Base-by-base conservation (phyloP, 30 jellyfish, hydroid and myxozoan species). In the Nemopilema nomurai region DNA sequence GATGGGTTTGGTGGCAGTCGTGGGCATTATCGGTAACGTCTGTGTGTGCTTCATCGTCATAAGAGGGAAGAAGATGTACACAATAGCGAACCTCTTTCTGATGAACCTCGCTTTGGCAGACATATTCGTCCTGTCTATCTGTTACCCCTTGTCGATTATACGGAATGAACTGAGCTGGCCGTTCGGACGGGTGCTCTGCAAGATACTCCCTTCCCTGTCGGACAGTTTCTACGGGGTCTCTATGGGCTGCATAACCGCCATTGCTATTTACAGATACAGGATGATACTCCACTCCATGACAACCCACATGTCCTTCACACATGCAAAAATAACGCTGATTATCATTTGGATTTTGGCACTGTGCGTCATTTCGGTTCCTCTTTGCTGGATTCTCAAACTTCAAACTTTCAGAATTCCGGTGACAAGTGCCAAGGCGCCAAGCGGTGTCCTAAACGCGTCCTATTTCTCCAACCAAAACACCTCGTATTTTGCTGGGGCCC, bases 21-120 rank as follows among this genome's bases (percentile, higher is more conserved):
- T 87, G 27, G 98, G 98, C 0, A 66, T 87, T 21, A 27, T 83
- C 50, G 98, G 98, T 8, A 92, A 92, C 62, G 81, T 78, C 18
- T 87, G 90, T 68, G 98, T 92, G 30, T 92, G 98, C 74, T 84
- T 73, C 86, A 78, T 92, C 49, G 84, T 92, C 8, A 33, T 70
- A 50, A 82, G 90, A 8, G 96, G 97, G 65, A 85, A 85, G 76
- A 82, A 83, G 69, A 87, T 92, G 98, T 87, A 92, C 86, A 92
- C 98, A 7, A 78, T 92, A 6, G 98, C 98, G 22, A 92, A 92
- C 49, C 30, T 92, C 77, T 92, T 92, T 80, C 87, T 92, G 68
- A 76, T 92, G 97, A 92, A 92, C 90, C 84, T 92, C 41, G 98
- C 98, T 7, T 74, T 92, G 1, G 98, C 98, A 0, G 98, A 92